phyloP scores from a whole-genome alignment of 30 jellyfish, hydroid and myxozoan genomes.

The Aurelia sp. region DNA sequence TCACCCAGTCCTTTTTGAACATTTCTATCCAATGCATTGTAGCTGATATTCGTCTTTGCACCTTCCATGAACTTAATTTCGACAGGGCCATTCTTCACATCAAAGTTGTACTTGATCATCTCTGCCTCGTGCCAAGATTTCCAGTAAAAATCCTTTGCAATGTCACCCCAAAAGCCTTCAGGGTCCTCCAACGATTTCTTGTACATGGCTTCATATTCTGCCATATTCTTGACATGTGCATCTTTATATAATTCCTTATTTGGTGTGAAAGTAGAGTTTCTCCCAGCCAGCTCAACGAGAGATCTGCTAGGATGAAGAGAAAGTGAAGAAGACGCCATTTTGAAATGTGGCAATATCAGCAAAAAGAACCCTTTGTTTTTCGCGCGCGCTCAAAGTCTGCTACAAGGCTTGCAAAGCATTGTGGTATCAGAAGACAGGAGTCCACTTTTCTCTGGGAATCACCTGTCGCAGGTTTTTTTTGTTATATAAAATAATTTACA shows the following conservation, averaged over 20 bases:
- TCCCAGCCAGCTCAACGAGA: constrained; percentile 84
- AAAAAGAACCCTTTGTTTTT: constrained; percentile 17
- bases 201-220: constrained; percentile 69
- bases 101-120: constrained; percentile 83
- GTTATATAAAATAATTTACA: no score
- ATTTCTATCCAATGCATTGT: constrained; percentile 88
- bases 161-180: constrained; percentile 90
- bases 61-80: constrained; percentile 95
- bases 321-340: constrained; percentile 38
- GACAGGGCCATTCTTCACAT: constrained; percentile 73
- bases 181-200: constrained; percentile 84
- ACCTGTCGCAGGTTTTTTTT: no score
- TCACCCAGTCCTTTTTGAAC: constrained; percentile 82
- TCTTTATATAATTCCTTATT: constrained; percentile 28
- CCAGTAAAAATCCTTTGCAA: constrained; percentile 94
- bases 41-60: constrained; percentile 94
- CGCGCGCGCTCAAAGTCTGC: constrained; percentile 35
- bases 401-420: no score
- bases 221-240: constrained; percentile 88
- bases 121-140: constrained; percentile 82
- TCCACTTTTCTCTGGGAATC: no score
- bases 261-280: constrained; percentile 62
- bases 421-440: no score
- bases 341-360: constrained; percentile 23
- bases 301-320: constrained; percentile 67